phyloP scores from a whole-genome alignment of 2,113 vertebrate species.

The Centropus unirufus region DNA sequence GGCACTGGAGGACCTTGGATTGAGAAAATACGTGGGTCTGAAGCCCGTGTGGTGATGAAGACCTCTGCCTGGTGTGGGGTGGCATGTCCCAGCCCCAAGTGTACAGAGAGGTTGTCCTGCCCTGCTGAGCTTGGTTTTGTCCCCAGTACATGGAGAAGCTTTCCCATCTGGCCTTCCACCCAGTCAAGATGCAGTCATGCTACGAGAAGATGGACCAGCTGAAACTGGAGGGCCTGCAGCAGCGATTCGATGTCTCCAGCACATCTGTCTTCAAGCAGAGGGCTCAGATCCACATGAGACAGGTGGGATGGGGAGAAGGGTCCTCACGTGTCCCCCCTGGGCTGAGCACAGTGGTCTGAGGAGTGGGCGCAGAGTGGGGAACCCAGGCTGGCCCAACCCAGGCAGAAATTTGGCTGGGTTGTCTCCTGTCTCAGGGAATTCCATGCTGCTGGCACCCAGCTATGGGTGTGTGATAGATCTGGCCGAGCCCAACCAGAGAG shows the following conservation, averaged over 20 bases:
- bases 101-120: rapidly evolving
- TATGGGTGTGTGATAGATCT: neutral
- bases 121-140: neutral
- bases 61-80: neutral
- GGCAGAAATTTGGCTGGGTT: neutral
- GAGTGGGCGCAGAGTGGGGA: neutral
- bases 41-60: neutral
- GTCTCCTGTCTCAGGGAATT: neutral
- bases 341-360: neutral
- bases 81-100: neutral
- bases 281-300: constrained; percentile 95
- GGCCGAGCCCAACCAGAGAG: neutral
- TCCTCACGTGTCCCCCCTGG: rapidly evolving
- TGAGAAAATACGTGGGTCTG: neutral
- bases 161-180: constrained; percentile 94
- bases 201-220: constrained; percentile 93
- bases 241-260: constrained; percentile 91
- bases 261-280: constrained; percentile 91
- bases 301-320: constrained; percentile 73
- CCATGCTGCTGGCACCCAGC: neutral
- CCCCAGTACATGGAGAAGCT: constrained; percentile 92
- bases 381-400: neutral
- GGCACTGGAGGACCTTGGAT: too few relatives aligned
- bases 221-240: constrained; percentile 93
- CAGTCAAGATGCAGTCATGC: constrained; percentile 96